These are phyloP conservation scores for Arvicanthis niloticus DNA, from an alignment of 2,113 vertebrate genomes.

Conservation along the genomic window DNA sequence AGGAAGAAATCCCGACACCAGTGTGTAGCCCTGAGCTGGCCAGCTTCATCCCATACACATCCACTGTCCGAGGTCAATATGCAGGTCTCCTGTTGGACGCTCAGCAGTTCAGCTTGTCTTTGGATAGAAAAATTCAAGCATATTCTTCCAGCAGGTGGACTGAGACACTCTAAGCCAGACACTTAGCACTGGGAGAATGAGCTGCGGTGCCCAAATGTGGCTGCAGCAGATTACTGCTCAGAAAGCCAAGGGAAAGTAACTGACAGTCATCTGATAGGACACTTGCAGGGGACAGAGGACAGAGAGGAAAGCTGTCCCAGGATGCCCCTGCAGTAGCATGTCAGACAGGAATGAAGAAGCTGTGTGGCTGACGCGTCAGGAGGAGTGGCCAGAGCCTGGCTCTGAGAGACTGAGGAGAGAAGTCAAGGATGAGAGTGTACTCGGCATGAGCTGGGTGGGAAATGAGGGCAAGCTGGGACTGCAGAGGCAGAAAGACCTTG, in stretches of 20 bases:
- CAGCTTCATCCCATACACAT: background rate
- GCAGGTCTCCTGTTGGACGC: background rate
- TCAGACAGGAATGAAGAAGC: background rate
- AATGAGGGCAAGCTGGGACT: background rate
- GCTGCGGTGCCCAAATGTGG: background rate
- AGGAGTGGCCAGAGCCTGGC: too few species aligned
- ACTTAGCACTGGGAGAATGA: background rate
- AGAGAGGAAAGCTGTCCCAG: background rate
- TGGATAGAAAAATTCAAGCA: background rate
- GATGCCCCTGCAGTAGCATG: background rate
- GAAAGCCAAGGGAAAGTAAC: background rate
- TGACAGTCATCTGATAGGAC: background rate
- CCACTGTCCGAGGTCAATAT: background rate
- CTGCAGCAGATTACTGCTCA: background rate
- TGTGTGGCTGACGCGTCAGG: background rate
- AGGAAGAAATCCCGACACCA: background rate
- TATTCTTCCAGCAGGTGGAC: background rate
- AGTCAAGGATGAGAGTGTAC: background rate
- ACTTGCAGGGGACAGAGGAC: background rate
- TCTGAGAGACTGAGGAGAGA: background rate
- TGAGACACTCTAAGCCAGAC: background rate
- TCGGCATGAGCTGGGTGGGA: fast-evolving
- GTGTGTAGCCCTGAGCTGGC: background rate
- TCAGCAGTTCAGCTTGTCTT: background rate
- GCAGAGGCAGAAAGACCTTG: background rate